These are phyloP conservation scores for Sebastes taczanowskii DNA, from an alignment of 2,797 vertebrate species.

Conservation along the genomic window DNA sequence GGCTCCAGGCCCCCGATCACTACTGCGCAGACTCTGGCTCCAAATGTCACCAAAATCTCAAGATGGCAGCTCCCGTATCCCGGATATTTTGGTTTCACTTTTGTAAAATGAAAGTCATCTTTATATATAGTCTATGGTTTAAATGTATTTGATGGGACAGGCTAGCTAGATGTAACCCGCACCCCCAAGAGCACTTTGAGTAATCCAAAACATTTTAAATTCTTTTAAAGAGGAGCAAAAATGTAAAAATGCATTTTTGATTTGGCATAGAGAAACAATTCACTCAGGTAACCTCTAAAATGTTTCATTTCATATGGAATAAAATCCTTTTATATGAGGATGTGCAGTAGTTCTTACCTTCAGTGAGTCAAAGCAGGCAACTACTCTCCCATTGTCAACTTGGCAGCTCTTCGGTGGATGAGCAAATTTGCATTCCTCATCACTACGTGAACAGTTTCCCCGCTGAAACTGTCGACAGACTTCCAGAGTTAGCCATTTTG, in stretches of 20 bases:
- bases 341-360: constrained; percentile 88
- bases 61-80: too few species aligned
- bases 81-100: too few species aligned
- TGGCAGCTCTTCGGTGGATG: constrained; percentile 99
- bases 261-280: neutral
- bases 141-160: neutral
- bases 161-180: neutral
- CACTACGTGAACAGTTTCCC: constrained; percentile 97
- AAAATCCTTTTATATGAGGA: neutral
- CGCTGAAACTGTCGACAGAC: constrained; percentile 99
- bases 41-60: too few species aligned
- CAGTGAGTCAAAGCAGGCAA: constrained; percentile 98
- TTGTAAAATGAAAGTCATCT: too few species aligned
- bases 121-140: neutral
- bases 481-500: constrained; percentile 98
- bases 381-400: constrained; percentile 98
- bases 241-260: neutral
- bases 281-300: neutral
- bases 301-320: neutral
- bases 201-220: neutral
- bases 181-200: neutral
- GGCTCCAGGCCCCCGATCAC: too few species aligned
- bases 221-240: neutral
- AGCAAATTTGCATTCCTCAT: constrained; percentile 99
- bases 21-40: too few species aligned